These are phyloP conservation scores for Ammodytes marinus DNA, from an alignment of 2,113 vertebrate species.

Conservation along the genomic window DNA sequence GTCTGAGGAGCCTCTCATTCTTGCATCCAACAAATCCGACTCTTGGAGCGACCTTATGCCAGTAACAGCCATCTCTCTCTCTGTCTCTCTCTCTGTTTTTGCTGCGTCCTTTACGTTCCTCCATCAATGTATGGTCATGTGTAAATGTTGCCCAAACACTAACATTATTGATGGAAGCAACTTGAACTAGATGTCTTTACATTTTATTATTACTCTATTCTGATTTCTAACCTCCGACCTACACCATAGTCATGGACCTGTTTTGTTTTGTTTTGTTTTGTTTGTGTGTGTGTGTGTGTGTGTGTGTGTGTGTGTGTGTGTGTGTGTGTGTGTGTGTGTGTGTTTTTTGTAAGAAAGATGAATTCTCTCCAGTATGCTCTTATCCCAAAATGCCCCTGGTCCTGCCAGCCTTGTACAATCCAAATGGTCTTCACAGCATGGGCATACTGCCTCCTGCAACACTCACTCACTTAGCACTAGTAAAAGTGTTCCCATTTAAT, in stretches of 20 bases:
- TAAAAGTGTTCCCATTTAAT: neutral
- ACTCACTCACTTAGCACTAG: neutral
- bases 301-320: no score
- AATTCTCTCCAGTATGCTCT: conserved; percentile 46
- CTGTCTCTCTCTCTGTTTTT: neutral
- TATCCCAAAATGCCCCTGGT: conserved; percentile 40
- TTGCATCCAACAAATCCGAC: conserved; percentile 7
- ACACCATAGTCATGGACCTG: conserved; percentile 11
- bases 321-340: no score
- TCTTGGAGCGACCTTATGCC: conserved; percentile 42
- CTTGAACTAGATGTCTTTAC: neutral
- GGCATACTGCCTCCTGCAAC: conserved; percentile 24
- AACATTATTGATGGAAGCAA: neutral
- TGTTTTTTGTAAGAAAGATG: conserved; percentile 40
- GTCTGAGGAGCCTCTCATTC: conserved; percentile 44
- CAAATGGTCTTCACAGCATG: conserved; percentile 68
- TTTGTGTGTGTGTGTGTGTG: no score
- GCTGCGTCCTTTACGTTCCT: conserved; percentile 18
- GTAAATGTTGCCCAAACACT: neutral
- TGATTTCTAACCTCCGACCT: neutral
- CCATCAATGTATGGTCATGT: conserved; percentile 12
- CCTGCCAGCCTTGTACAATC: conserved; percentile 56
- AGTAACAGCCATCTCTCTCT: conserved; percentile 17
- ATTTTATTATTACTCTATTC: neutral
- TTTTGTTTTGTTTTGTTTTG: conserved; percentile 29